Evolutionary conservation across 2,797 vertebrate genomes (phyloP).

Genomic region (Darevskia mixta): DNA sequence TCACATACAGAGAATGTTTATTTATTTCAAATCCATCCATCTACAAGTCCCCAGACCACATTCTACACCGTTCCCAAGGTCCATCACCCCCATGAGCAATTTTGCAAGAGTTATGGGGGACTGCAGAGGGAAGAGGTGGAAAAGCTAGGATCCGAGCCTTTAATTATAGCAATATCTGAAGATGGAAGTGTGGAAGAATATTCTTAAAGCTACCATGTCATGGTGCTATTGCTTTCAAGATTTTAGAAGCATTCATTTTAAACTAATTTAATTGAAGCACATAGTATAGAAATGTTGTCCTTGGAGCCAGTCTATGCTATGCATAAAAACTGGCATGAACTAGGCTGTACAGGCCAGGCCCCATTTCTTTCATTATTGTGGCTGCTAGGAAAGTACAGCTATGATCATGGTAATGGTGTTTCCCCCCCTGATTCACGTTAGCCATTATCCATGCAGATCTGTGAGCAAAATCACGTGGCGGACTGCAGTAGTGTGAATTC

Average conservation of each 20-base stretch:
- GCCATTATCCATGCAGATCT: not conserved
- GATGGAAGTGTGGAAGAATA: not conserved
- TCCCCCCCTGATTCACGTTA: not conserved
- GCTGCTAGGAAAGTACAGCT: not conserved
- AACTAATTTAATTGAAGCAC: slow-evolving; percentile 15
- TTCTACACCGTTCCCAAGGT: not conserved
- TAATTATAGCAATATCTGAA: not conserved
- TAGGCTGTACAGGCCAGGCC: not conserved
- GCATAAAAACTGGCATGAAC: not conserved
- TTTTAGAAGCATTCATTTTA: not conserved
- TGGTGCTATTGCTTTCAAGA: not conserved
- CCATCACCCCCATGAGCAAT: not conserved
- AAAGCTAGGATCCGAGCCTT: not conserved
- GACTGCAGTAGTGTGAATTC: not conserved
- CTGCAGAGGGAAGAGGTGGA: not conserved
- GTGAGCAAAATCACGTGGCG: not conserved
- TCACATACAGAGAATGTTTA: not conserved
- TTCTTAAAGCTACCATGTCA: not conserved
- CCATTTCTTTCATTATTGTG: not conserved
- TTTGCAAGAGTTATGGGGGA: not conserved
- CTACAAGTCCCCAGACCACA: too few relatives aligned
- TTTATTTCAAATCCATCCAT: not conserved
- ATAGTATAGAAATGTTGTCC: not conserved
- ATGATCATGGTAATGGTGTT: not conserved
- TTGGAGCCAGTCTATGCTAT: not conserved